phyloP scores from a whole-genome alignment of 2,888 invertebrate genomes.

The Pandemis cinnamomeana region DNA sequence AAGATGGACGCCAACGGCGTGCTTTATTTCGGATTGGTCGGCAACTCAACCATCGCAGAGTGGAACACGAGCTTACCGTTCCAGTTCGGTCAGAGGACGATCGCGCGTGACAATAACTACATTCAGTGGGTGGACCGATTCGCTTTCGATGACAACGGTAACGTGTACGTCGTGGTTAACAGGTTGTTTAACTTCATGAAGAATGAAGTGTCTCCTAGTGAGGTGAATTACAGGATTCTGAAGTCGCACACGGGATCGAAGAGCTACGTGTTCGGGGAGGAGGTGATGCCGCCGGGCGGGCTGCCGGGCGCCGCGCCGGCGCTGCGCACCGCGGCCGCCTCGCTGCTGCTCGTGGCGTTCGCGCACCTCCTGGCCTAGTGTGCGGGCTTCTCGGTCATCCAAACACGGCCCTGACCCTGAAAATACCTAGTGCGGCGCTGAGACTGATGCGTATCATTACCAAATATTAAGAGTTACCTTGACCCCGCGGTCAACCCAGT shows the following conservation, averaged over 20 bases:
- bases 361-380: conserved; percentile 75
- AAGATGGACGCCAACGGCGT: conserved; percentile 88
- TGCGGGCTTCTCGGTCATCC: conserved; percentile 47
- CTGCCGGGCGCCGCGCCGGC: conserved; percentile 59
- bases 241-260: conserved; percentile 85
- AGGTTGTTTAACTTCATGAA: conserved; percentile 87
- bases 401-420: conserved; percentile 56
- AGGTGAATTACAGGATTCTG: conserved; percentile 88
- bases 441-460: conserved; percentile 77
- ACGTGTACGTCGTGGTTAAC: conserved; percentile 88
- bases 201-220: conserved; percentile 82
- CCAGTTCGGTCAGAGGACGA: conserved; percentile 85
- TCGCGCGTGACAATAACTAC: conserved; percentile 87
- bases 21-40: conserved; percentile 88
- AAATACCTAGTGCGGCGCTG: conserved; percentile 62
- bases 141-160: conserved; percentile 87
- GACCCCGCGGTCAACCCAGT: conserved; percentile 74
- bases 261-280: conserved; percentile 86
- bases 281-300: conserved; percentile 52
- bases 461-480: conserved; percentile 83
- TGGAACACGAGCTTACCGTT: conserved; percentile 87
- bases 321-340: conserved; percentile 60
- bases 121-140: conserved; percentile 91
- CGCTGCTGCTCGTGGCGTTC: conserved; percentile 64
- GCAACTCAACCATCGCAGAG: conserved; percentile 87